phyloP scores from a whole-genome alignment of 2,888 invertebrate species.

The Malacosoma neustria region DNA sequence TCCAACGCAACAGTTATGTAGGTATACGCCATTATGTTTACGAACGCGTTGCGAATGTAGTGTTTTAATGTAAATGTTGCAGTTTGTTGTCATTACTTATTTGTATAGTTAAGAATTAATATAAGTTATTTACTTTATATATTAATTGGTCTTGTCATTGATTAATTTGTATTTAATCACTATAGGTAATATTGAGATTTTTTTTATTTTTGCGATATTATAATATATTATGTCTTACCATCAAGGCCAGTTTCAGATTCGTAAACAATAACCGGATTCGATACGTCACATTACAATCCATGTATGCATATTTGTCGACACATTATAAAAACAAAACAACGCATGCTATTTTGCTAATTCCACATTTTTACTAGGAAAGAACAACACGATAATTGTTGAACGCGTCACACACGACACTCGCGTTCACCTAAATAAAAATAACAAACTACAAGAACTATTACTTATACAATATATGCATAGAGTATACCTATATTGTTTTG shows the following conservation, averaged over 20 bases:
- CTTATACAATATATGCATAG: slow-evolving; percentile 35
- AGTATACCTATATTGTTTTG: too few species aligned
- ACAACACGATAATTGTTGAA: slow-evolving; percentile 28
- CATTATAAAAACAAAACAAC: slow-evolving; percentile 30
- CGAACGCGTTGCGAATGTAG: neutral
- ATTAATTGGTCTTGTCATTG: too few species aligned
- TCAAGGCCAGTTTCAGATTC: slow-evolving; percentile 50
- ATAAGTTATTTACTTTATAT: too few species aligned
- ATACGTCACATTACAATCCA: slow-evolving; percentile 49
- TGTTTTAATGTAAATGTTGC: neutral
- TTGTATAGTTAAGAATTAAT: neutral
- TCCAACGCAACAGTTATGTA: neutral
- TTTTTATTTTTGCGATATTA: slow-evolving; percentile 14
- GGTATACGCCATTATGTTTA: neutral
- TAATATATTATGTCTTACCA: slow-evolving; percentile 37
- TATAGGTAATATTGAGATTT: too few species aligned
- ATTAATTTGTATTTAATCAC: too few species aligned
- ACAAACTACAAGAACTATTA: slow-evolving; percentile 29
- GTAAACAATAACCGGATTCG: slow-evolving; percentile 60
- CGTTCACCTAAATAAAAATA: slow-evolving; percentile 36
- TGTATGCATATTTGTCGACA: slow-evolving; percentile 40
- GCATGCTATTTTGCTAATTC: slow-evolving; percentile 23
- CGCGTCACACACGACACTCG: slow-evolving; percentile 35
- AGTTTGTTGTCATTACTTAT: neutral
- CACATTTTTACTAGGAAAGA: slow-evolving; percentile 29